Percentiles rank a stretch among this genome's conserved stretches.
These are phyloP conservation scores for Edolisoma coerulescens DNA, from an alignment of 2,113 vertebrate genomes.

Conservation along the genomic window DNA sequence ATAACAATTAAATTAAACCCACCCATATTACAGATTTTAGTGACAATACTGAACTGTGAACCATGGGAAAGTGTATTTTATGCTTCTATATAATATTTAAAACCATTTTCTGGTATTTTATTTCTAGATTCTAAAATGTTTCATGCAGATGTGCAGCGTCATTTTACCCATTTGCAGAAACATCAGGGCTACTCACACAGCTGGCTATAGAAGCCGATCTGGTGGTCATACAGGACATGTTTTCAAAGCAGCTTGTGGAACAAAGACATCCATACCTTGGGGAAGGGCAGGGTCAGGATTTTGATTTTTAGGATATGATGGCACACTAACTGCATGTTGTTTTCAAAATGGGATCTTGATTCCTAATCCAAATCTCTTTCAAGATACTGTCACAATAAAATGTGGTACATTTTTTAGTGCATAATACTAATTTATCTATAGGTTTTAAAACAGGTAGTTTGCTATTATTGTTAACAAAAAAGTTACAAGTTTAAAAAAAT, in stretches of 20 bases:
- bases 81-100: background rate
- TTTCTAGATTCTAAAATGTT: background rate
- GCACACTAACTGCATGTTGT: background rate
- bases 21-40: background rate
- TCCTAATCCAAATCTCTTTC: background rate
- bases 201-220: background rate
- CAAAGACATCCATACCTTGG: background rate
- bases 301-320: background rate
- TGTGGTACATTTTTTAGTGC: background rate
- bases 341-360: background rate
- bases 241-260: background rate
- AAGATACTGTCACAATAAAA: background rate
- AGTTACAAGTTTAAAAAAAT: background rate
- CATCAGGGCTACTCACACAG: background rate
- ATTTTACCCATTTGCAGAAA: background rate
- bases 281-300: background rate
- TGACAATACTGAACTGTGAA: background rate
- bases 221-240: background rate
- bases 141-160: background rate
- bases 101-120: background rate
- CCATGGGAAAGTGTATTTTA: background rate
- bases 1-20: background rate
- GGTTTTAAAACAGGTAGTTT: background rate
- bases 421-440: background rate
- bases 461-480: background rate